phyloP scores from a whole-genome alignment of 2,113 vertebrate genomes.

The Apodemus sylvaticus region DNA sequence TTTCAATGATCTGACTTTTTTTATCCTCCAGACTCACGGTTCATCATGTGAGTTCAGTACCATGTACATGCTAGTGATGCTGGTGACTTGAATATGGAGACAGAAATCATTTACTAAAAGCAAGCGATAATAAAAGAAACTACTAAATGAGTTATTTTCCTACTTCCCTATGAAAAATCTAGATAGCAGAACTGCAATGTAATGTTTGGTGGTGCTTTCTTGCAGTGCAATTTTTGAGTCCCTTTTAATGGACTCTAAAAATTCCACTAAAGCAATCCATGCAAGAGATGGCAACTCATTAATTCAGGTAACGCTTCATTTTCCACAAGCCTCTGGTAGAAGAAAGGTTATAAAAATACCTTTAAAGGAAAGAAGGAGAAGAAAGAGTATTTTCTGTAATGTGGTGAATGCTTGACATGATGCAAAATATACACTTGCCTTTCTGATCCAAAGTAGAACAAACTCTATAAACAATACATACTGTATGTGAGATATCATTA shows the following conservation, averaged over 20 bases:
- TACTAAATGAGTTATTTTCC: neutral
- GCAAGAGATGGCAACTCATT: slow-evolving; percentile 73
- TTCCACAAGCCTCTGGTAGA: slow-evolving; percentile 64
- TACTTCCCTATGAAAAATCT: slow-evolving; percentile 7
- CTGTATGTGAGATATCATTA: neutral
- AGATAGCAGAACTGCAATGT: slow-evolving; percentile 64
- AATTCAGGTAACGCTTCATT: slow-evolving; percentile 67
- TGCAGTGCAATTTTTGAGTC: slow-evolving; percentile 56
- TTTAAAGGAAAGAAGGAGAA: neutral
- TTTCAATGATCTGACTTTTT: slow-evolving; percentile 1
- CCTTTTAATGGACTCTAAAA: slow-evolving; percentile 71
- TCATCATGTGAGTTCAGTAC: neutral
- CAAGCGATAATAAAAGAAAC: neutral
- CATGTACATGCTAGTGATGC: neutral
- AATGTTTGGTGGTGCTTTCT: slow-evolving; percentile 52
- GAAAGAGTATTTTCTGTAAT: slow-evolving; percentile 8
- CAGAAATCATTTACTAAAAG: neutral
- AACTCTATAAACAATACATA: neutral
- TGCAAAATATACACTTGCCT: slow-evolving; percentile 47
- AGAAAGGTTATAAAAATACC: slow-evolving; percentile 49
- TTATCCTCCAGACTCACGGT: neutral
- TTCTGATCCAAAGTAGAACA: neutral
- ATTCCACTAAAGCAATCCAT: slow-evolving; percentile 22
- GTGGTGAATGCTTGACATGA: slow-evolving; percentile 63
- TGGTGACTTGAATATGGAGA: neutral